Base-by-base conservation (phyloP, 1,140 invertebrate species). In the Antheraea mylitta region DNA sequence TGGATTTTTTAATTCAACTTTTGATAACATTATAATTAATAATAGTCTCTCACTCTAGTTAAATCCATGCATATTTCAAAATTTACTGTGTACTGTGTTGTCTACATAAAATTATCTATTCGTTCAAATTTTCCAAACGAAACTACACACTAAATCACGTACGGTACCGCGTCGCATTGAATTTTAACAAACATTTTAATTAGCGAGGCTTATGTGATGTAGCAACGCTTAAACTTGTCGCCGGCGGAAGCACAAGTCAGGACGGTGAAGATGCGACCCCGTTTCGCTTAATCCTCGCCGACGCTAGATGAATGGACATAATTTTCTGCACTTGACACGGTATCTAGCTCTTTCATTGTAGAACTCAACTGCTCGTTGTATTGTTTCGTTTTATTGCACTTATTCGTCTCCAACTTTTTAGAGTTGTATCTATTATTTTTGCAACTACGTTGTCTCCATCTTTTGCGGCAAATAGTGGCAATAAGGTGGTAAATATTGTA, bases 241-340 rank as follows among this genome's bases (percentile, higher is more conserved):
- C 75, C 81, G 73, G 75, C 78, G 77, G 74, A 76, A 72, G 78
- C 74, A 77, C 70, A 78, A 80, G 79, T 79, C 75, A 73, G 53
- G 75, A 71, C 65, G 71, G 72, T 82, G 79, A 81, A 83, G 82
- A 88, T 82, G 81, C 84, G 86, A 80, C 81, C 86, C 68, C 85
- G 76, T 88, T 87, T 81, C 80, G 75, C 80, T 81, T 89, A 89
- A 90, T 86, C 88, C 85, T 78, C 79, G 75, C 67, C 73, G 73
- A 73, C 84, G 68, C 79, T 74, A 77, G 84, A 79, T 91, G 85
- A 91, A 91, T 88, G 84, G 89, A 89, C 83, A 91, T 87, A 88
- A 91, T 91, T 90, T 91, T 85, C 89, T 86, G 87, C 78, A 87
- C 87, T 91, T 89, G 87, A 91, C 87, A 88, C 83, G 78, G 81